A percentile compares a stretch with the other conserved stretches of the same genome.
Evolutionary conservation across 2,113 vertebrate genomes (phyloP).

Genomic region (Caretta caretta): DNA sequence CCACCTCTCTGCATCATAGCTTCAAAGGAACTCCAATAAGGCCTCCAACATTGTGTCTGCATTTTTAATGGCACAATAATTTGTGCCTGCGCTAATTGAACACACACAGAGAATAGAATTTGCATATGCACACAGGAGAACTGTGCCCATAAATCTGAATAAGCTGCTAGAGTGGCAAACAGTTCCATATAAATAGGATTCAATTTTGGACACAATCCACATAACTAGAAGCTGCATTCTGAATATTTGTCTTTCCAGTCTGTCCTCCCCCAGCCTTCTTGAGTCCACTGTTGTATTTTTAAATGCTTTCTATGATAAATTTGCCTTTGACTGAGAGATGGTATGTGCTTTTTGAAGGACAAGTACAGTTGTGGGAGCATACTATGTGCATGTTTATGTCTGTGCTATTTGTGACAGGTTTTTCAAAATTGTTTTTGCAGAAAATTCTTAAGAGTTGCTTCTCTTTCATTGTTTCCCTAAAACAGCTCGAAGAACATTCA

Average conservation of each 20-base stretch:
- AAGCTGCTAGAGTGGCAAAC: accelerated
- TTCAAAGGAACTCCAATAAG: not conserved
- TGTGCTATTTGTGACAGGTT: not conserved
- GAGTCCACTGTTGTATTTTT: not conserved
- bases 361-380: not conserved
- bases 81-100: accelerated
- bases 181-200: not conserved
- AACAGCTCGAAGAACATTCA: not conserved
- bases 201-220: not conserved
- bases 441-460: slow-evolving; percentile 2
- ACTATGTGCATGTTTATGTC: not conserved
- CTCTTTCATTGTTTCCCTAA: not conserved
- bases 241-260: not conserved
- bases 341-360: not conserved
- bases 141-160: not conserved
- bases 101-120: not conserved
- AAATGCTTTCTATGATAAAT: not conserved
- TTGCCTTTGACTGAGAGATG: not conserved
- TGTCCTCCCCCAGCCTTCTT: accelerated
- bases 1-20: not conserved
- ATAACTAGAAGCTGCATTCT: not conserved
- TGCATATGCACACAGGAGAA: not conserved
- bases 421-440: not conserved
- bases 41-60: not conserved
- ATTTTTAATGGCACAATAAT: not conserved